These are phyloP conservation scores for Caenorhabditis latens DNA, from an alignment of 1,140 invertebrate genomes.

Conservation along the genomic window DNA sequence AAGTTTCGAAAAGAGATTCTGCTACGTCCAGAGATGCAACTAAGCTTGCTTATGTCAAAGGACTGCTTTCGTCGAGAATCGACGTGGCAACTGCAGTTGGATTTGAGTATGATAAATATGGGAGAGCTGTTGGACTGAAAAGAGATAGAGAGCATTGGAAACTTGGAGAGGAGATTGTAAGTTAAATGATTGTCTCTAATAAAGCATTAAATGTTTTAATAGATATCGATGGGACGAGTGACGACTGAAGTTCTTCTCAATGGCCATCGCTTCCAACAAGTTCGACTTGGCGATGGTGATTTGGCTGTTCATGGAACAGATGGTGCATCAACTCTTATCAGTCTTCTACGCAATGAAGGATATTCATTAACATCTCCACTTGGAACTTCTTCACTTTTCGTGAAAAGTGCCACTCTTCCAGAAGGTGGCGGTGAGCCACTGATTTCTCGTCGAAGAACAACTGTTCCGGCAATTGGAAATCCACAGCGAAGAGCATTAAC, in stretches of 20 bases:
- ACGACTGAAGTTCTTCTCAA: constrained; percentile 27
- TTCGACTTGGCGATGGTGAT: constrained; percentile 8
- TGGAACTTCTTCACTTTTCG: constrained; percentile 42
- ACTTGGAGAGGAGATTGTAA: constrained; percentile 31
- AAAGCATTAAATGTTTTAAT: not conserved
- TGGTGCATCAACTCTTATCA: constrained; percentile 19
- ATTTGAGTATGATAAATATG: constrained; percentile 56
- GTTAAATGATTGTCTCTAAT: not conserved
- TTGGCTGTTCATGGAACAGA: not conserved
- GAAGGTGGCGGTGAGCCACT: constrained; percentile 32
- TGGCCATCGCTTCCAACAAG: constrained; percentile 19
- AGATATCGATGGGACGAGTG: constrained; percentile 40
- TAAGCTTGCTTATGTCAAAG: constrained; percentile 22
- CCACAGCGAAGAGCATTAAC: constrained; percentile 58
- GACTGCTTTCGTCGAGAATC: constrained; percentile 40
- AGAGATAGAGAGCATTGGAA: constrained; percentile 40
- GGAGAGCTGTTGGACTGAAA: constrained; percentile 19
- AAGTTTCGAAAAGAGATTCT: constrained; percentile 37
- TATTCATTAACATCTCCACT: constrained; percentile 25
- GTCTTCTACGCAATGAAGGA: constrained; percentile 42
- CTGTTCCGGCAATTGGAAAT: constrained; percentile 43
- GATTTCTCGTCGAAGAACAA: constrained; percentile 55
- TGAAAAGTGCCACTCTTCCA: constrained; percentile 38
- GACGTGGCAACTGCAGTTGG: constrained; percentile 49
- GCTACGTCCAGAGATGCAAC: constrained; percentile 5